A percentile compares a stretch with the other conserved stretches of the same genome.
Conservation (phyloP, 23 tunicate species). For the Halocynthia aurantium region DNA sequence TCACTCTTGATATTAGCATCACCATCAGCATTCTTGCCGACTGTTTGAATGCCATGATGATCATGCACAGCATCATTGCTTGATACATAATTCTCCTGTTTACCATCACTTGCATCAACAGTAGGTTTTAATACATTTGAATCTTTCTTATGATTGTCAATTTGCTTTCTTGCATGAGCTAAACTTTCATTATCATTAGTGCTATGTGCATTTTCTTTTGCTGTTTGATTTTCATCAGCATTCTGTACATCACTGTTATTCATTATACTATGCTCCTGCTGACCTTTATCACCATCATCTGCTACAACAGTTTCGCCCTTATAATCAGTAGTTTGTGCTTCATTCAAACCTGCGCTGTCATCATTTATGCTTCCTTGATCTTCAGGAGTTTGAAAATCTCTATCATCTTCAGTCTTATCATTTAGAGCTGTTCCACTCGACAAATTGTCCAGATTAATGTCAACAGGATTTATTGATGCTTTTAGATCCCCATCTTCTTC, state of each 20-base stretch:
- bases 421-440: too few relatives aligned
- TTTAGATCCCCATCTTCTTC: background rate
- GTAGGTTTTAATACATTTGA: background rate
- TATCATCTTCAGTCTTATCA: too few relatives aligned
- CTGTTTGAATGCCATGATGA: background rate
- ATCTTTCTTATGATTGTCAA: background rate
- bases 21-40: background rate
- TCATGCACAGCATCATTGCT: background rate
- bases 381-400: background rate
- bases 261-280: background rate
- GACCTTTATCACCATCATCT: background rate
- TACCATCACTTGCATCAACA: constrained; percentile 5
- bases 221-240: background rate
- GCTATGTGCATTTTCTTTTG: background rate
- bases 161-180: background rate
- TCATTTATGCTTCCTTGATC: background rate
- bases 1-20: background rate
- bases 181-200: background rate
- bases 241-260: background rate
- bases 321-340: background rate
- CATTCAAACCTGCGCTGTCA: background rate
- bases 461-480: background rate
- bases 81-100: background rate
- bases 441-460: too few relatives aligned
- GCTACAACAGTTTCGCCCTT: background rate